phyloP scores from a whole-genome alignment of 2,888 invertebrate genomes.

The Hypercompe scribonia region DNA sequence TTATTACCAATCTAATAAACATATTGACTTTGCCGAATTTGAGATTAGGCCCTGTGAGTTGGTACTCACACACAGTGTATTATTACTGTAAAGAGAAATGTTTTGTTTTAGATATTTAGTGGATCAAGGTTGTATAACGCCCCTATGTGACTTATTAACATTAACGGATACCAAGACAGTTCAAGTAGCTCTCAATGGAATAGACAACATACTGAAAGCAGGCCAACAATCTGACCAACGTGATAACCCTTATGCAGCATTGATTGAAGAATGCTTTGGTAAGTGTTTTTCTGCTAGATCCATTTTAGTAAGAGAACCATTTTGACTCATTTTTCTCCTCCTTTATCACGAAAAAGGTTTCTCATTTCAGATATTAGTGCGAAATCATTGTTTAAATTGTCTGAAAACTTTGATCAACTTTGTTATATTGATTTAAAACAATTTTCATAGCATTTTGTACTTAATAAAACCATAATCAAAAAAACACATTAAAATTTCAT shows the following conservation, averaged over 20 bases:
- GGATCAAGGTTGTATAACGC: slow-evolving; percentile 94
- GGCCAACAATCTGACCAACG: slow-evolving; percentile 94
- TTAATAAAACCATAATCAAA: background rate
- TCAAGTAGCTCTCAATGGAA: slow-evolving; percentile 97
- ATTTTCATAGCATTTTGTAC: background rate
- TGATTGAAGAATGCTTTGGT: slow-evolving; percentile 98
- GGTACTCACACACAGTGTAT: too few species aligned
- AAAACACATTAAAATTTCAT: too few species aligned
- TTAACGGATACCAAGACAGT: slow-evolving; percentile 97
- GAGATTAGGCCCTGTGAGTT: too few species aligned
- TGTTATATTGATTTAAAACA: background rate
- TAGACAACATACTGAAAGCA: slow-evolving; percentile 97
- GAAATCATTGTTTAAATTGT: background rate
- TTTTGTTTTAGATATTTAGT: slow-evolving; percentile 87
- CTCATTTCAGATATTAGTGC: background rate
- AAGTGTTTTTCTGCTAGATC: slow-evolving; percentile 45
- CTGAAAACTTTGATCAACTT: background rate
- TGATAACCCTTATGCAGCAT: slow-evolving; percentile 95
- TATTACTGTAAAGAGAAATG: slow-evolving; percentile 9
- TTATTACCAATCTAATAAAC: too few species aligned
- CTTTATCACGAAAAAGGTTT: background rate
- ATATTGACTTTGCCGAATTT: too few species aligned
- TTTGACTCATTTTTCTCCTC: background rate
- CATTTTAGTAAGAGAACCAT: background rate
- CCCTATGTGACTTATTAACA: slow-evolving; percentile 96